Evolutionary conservation across 2,797 vertebrate species (phyloP).

Genomic region (Lagorchestes hirsutus): DNA sequence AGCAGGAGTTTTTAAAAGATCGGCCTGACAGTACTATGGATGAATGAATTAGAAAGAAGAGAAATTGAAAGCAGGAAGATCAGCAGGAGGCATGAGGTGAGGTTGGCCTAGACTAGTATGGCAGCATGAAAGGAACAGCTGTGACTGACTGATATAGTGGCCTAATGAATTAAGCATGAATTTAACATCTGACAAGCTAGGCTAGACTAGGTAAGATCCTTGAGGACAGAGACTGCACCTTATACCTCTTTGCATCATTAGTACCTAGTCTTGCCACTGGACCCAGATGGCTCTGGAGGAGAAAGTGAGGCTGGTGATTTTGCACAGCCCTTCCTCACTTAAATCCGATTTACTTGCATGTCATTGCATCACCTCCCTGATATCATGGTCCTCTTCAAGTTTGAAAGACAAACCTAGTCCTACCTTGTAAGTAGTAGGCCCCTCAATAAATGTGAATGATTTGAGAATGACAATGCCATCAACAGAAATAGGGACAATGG

Average conservation of each 20-base stretch:
- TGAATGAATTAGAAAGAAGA: not conserved
- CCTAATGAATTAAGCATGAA: not conserved
- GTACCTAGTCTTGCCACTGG: not conserved
- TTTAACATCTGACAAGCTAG: not conserved
- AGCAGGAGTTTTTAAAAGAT: not conserved
- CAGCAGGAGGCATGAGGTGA: not conserved
- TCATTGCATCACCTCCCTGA: no score
- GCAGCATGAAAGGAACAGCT: not conserved
- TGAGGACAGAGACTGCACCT: not conserved
- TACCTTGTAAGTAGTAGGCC: not conserved
- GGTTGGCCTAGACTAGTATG: not conserved
- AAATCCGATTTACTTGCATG: no score
- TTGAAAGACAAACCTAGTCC: no score
- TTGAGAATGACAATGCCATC: not conserved
- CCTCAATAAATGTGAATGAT: not conserved
- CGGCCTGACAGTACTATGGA: not conserved
- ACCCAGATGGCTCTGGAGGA: no score
- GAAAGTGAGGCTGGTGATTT: no score
- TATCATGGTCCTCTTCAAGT: no score
- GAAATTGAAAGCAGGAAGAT: not conserved
- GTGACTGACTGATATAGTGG: not conserved
- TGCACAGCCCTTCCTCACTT: no score
- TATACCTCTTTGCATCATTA: not conserved
- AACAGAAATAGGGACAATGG: not conserved
- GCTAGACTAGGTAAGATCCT: not conserved